Conservation (phyloP, 2,888 invertebrate genomes). For the Eretmocerus hayati region DNA sequence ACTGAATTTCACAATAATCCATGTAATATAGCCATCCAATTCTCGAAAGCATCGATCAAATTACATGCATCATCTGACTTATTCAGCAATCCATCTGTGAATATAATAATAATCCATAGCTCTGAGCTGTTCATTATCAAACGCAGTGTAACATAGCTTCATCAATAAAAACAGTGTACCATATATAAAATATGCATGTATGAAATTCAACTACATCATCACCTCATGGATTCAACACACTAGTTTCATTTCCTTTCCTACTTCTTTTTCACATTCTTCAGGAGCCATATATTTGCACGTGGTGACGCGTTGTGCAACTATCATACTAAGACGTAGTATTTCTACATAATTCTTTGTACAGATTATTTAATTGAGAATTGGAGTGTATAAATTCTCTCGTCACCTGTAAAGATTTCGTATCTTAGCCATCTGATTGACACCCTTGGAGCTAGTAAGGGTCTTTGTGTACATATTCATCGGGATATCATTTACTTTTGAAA, state of each 20-base stretch:
- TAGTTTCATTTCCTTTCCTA: conserved; percentile 8
- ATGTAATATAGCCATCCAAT: no score
- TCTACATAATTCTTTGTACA: no score
- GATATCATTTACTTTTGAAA: no score
- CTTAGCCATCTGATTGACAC: no score
- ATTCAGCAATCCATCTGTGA: background rate
- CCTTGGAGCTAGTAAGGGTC: no score
- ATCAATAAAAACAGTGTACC: conserved; percentile 6
- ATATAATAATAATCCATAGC: conserved; percentile 11
- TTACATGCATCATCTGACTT: background rate
- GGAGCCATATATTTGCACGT: conserved; percentile 28
- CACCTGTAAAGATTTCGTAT: no score
- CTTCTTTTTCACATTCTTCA: conserved; percentile 18
- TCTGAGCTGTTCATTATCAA: conserved; percentile 11
- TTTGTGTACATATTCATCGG: no score
- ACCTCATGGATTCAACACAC: conserved; percentile 4
- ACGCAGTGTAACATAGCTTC: conserved; percentile 8
- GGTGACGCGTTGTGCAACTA: conserved; percentile 41
- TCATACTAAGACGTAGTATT: no score
- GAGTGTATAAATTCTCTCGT: no score
- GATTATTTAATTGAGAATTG: no score
- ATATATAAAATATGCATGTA: conserved; percentile 15
- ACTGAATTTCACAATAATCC: no score
- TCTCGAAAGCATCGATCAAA: no score
- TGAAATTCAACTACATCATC: background rate